phyloP scores from a whole-genome alignment of 2,113 vertebrate species.

The Rynchops niger region DNA sequence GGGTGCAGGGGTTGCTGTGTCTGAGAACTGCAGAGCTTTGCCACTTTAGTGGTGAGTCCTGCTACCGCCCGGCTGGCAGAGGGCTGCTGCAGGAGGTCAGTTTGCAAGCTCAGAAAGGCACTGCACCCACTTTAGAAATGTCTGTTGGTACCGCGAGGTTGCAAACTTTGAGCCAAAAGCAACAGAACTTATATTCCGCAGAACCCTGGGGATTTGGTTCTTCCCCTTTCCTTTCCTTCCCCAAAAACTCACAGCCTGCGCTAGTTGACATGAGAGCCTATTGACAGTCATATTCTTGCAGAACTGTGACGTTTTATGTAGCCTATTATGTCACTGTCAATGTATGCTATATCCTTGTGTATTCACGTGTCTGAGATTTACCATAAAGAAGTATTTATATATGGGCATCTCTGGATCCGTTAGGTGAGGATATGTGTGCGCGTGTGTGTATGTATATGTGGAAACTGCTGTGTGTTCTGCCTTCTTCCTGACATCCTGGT shows the following conservation, averaged over 20 bases:
- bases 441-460: constrained; percentile 12
- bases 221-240: background rate
- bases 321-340: background rate
- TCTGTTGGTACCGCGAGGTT: background rate
- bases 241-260: background rate
- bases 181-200: background rate
- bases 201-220: background rate
- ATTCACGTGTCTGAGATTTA: background rate
- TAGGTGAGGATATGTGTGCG: background rate
- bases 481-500: constrained; percentile 73
- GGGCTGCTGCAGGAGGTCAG: background rate
- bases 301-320: background rate
- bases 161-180: background rate
- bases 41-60: background rate
- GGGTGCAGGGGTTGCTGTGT: background rate
- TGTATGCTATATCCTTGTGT: background rate
- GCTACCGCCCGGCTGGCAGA: rapidly evolving
- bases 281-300: background rate
- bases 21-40: background rate
- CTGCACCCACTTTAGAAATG: background rate
- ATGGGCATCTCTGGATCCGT: background rate
- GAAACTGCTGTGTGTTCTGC: constrained; percentile 53
- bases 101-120: background rate
- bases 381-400: background rate
- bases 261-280: background rate